Conservation (phyloP, 2,888 invertebrate genomes). For the Dryocosmus kuriphilus region DNA sequence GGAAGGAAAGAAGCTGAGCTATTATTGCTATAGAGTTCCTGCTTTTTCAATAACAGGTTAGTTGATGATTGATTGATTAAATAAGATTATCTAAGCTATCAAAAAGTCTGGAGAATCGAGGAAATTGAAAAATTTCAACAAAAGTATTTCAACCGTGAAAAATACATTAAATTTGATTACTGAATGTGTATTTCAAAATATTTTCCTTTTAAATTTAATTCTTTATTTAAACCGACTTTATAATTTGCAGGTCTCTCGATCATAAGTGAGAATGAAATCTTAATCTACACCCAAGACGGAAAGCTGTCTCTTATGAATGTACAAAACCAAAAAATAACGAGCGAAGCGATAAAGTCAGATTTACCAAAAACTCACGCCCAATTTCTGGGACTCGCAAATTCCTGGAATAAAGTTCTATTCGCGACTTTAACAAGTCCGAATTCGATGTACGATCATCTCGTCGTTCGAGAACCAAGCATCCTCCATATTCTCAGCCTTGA, state of each 20-base stretch:
- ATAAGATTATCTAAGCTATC: not conserved
- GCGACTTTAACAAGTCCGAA: constrained; percentile 70
- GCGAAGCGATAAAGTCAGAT: constrained; percentile 53
- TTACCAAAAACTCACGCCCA: constrained; percentile 62
- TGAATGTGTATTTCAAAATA: no score
- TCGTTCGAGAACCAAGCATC: constrained; percentile 70
- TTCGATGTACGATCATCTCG: constrained; percentile 71
- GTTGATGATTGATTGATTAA: not conserved
- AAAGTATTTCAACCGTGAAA: no score
- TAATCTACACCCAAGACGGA: constrained; percentile 67
- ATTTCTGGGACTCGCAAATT: constrained; percentile 69
- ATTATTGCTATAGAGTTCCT: constrained; percentile 52
- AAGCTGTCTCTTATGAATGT: constrained; percentile 56
- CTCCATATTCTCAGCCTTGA: constrained; percentile 65
- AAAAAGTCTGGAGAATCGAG: no score
- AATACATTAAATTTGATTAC: no score
- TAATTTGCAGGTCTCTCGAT: constrained; percentile 62
- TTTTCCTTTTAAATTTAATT: no score
- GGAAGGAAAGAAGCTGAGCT: constrained; percentile 49
- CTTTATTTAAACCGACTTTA: constrained; percentile 1
- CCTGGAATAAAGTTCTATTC: constrained; percentile 64
- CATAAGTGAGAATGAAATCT: constrained; percentile 54
- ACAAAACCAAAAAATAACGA: constrained; percentile 51
- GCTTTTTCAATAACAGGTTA: constrained; percentile 71
- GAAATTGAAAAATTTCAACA: no score